Conservation (phyloP, 2,888 invertebrate genomes). For the Carabus problematicus region DNA sequence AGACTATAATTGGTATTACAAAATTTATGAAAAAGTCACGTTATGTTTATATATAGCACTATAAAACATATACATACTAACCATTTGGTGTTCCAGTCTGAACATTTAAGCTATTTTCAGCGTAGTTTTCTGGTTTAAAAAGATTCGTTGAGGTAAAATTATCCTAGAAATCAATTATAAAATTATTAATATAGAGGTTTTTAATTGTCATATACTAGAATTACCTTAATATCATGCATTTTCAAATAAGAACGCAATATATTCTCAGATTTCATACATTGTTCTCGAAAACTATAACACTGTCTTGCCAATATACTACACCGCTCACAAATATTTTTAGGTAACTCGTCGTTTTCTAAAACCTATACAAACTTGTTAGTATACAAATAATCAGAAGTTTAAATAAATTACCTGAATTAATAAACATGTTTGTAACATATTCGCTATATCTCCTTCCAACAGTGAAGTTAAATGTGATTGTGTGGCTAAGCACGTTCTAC, state of each 20-base stretch:
- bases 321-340: conserved; percentile 48
- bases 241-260: conserved; percentile 44
- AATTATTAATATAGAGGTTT: too few relatives aligned
- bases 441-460: conserved; percentile 43
- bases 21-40: too few relatives aligned
- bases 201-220: not conserved
- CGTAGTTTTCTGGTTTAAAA: too few relatives aligned
- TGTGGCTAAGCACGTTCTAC: conserved; percentile 47
- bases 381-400: not conserved
- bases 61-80: too few relatives aligned
- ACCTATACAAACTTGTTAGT: conserved; percentile 2
- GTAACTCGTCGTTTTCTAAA: conserved; percentile 37
- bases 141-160: too few relatives aligned
- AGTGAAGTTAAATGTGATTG: conserved; percentile 44
- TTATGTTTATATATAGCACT: too few relatives aligned
- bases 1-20: not conserved
- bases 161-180: too few relatives aligned
- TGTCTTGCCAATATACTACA: conserved; percentile 48
- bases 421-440: conserved; percentile 45
- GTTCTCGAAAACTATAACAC: conserved; percentile 50
- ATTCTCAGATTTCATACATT: conserved; percentile 48
- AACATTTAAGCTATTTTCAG: too few relatives aligned
- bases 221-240: conserved; percentile 33
- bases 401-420: conserved; percentile 45
- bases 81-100: too few relatives aligned